Evolutionary conservation across 2,888 invertebrate species (phyloP), one percentile per base, ranked within the genome.

Genomic region (Carterocephalus palaemon): DNA sequence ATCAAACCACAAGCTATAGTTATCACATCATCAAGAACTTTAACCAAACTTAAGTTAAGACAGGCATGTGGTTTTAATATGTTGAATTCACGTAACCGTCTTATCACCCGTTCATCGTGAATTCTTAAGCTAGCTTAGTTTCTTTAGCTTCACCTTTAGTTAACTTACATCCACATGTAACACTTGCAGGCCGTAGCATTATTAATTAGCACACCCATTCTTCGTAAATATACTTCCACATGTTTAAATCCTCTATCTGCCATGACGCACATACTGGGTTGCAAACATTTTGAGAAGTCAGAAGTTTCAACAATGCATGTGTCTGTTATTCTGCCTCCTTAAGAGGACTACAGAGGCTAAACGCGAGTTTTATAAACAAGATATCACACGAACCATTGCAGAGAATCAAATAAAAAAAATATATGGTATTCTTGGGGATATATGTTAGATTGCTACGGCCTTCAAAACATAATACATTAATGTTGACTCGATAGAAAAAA

Each of bases 221-320:
- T 39, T 2, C 22, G 8, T 12, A 54, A 31, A 24, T 39, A 42
- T 17, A 42, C 26, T 38, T 56, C 53, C 1, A 58, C 17, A 42
- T 55, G 53, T 12, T 57, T 60, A 28, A 61, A 61, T 0, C 54
- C 57, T 24, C 58, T 54, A 19, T 59, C 55, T 19, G 56, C 54
- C 46, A 59, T 43, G 0, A 58, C 36, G 36, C 37, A 46, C 43
- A 43, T 51, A 19, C 43, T 46, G 6, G 31, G 20, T 10, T 48
- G 15, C 28, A 57, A 52, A 31, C 34, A 10, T 4, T 56, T 41
- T 29, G 49, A n/a, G 51, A 53, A 56, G 6, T 54, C 46, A 47
- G 51, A 53, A 4, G 46, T 32, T 33, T 58, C 53, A 1, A 58
- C 53, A 3, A 56, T 8, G 32, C 43, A 47, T 16, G 33, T 42